Evolutionary conservation across 1,140 invertebrate species (phyloP).

Genomic region (Thrips palmi): DNA sequence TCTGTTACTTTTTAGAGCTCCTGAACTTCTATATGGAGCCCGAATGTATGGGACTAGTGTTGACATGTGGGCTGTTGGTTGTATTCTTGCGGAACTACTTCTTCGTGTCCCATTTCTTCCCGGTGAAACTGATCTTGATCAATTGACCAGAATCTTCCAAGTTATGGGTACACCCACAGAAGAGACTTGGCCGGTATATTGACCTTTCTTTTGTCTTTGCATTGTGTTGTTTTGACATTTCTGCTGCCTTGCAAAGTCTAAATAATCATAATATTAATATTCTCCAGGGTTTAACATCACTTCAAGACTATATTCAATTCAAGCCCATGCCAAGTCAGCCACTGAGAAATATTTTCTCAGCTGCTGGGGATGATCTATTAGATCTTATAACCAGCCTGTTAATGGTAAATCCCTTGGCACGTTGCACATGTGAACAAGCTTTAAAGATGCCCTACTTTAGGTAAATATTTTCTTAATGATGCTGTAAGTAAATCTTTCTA

Average conservation of each 20-base stretch:
- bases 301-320: conserved; percentile 89
- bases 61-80: conserved; percentile 98
- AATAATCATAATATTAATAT: not conserved
- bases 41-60: conserved; percentile 85
- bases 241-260: not conserved
- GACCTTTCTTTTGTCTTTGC: not conserved
- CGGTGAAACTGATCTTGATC: conserved; percentile 93
- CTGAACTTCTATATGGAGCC: conserved; percentile 91
- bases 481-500: conserved; percentile 1
- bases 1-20: conserved; percentile 59
- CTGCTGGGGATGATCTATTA: conserved; percentile 84
- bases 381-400: conserved; percentile 64
- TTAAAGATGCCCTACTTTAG: conserved; percentile 69
- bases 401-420: conserved; percentile 63
- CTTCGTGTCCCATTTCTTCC: conserved; percentile 84
- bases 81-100: conserved; percentile 90
- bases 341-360: conserved; percentile 85
- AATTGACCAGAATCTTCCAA: conserved; percentile 87
- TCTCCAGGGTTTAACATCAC: conserved; percentile 47
- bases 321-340: conserved; percentile 69
- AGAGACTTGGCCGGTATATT: conserved; percentile 66
- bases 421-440: conserved; percentile 64
- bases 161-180: conserved; percentile 81
- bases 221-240: not conserved
- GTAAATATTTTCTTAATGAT: conserved; percentile 22